A percentile compares a stretch with the other conserved stretches of the same genome.
Conservation (phyloP, 2,113 vertebrate genomes). For the Lynx canadensis region DNA sequence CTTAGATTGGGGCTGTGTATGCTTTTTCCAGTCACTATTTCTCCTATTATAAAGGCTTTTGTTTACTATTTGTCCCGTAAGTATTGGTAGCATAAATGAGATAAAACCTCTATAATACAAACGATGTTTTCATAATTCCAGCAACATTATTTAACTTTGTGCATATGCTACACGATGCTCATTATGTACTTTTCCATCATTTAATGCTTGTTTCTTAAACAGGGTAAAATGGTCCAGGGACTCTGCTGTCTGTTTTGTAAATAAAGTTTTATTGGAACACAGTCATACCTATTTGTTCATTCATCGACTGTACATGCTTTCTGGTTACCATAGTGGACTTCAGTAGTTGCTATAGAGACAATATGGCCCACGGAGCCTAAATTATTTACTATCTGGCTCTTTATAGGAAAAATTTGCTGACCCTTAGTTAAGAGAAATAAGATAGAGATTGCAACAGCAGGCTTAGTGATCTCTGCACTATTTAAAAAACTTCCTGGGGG, state of each 20-base stretch:
- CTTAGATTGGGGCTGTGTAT: not conserved
- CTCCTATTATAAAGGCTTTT: not conserved
- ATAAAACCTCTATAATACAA: not conserved
- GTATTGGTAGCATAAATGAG: not conserved
- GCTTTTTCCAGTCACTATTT: not conserved
- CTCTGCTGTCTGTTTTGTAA: not conserved
- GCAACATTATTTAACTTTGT: not conserved
- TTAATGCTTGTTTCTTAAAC: not conserved
- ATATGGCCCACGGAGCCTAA: not conserved
- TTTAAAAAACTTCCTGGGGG: not conserved
- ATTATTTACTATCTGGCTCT: not conserved
- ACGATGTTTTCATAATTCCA: not conserved
- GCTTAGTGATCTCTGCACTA: not conserved
- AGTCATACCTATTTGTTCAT: not conserved
- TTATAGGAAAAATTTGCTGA: not conserved
- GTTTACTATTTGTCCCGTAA: not conserved
- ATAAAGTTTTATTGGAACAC: not conserved
- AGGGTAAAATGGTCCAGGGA: not conserved
- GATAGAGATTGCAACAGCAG: not conserved
- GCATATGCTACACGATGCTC: not conserved
- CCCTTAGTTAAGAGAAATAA: not conserved
- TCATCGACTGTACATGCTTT: not conserved
- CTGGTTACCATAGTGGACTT: not conserved
- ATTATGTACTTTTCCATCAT: not conserved
- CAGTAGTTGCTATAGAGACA: not conserved